phyloP scores from a whole-genome alignment of 2,797 vertebrate genomes.

The Hylomyscus alleni region DNA sequence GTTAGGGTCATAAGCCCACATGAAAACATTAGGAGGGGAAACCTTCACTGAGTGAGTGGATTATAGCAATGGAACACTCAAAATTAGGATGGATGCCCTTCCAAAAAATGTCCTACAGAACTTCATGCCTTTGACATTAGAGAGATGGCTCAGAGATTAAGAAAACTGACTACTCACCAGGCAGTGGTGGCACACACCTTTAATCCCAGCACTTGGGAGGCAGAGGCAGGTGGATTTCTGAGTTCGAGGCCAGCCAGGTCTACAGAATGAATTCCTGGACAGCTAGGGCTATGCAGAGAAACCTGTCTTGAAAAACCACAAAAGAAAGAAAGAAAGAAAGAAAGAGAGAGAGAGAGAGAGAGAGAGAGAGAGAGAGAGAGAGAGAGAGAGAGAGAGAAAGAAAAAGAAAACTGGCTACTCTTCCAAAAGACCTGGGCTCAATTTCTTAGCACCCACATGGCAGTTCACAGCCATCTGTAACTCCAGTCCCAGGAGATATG shows the following conservation, averaged over 20 bases:
- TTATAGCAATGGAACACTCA: no score
- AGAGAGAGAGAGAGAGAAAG: no score
- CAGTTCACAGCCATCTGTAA: not conserved
- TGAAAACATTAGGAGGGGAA: not conserved
- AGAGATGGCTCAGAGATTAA: not conserved
- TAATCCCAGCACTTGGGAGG: no score
- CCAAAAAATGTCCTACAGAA: not conserved
- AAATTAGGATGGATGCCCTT: not conserved
- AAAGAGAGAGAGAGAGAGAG: no score
- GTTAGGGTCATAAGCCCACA: not conserved
- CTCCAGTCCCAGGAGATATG: not conserved
- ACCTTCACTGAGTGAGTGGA: not conserved
- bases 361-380: no score
- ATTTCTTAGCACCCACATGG: not conserved
- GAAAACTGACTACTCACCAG: not conserved
- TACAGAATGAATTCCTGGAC: no score
- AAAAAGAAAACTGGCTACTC: not conserved
- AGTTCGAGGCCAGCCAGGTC: no score
- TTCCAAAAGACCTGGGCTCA: not conserved
- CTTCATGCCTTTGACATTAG: not conserved
- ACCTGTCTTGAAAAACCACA: no score
- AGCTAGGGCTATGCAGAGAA: no score
- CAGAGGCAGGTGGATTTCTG: no score
- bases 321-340: no score
- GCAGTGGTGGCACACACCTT: no score